A percentile compares a stretch with the other conserved stretches of the same genome.
Conservation (phyloP, 2,888 invertebrate genomes). For the Tachina fera region DNA sequence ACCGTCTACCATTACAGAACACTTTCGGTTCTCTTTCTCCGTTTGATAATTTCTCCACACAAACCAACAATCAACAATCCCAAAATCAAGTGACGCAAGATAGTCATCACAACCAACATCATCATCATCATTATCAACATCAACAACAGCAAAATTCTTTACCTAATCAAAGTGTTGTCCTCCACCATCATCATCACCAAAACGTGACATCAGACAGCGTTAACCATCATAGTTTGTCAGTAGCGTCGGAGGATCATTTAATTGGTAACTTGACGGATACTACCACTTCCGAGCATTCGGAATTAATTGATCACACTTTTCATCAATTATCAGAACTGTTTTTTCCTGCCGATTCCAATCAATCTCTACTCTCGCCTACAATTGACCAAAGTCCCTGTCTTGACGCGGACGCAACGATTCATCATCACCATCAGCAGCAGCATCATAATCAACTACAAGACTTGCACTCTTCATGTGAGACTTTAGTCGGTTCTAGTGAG, state of each 20-base stretch:
- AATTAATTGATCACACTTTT: conserved; percentile 79
- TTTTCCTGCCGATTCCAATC: conserved; percentile 82
- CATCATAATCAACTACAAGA: conserved; percentile 73
- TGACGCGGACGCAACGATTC: conserved; percentile 48
- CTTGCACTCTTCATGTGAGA: conserved; percentile 75
- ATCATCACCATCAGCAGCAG: conserved; percentile 73
- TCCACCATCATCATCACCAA: conserved; percentile 76
- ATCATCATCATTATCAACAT: conserved; percentile 77
- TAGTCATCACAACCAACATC: conserved; percentile 73
- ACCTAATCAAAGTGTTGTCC: conserved; percentile 74
- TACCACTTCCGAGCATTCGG: conserved; percentile 77
- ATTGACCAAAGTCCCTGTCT: conserved; percentile 70
- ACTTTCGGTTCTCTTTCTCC: conserved; percentile 83
- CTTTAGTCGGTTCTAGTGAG: conserved; percentile 78
- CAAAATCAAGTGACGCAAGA: conserved; percentile 75
- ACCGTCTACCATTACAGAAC: conserved; percentile 80
- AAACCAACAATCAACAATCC: conserved; percentile 77
- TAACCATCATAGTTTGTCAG: conserved; percentile 72
- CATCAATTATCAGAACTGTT: conserved; percentile 81
- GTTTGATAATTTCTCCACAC: conserved; percentile 82
- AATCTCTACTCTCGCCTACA: conserved; percentile 79
- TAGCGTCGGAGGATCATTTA: conserved; percentile 78
- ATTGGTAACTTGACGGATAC: conserved; percentile 78
- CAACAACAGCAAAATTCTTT: conserved; percentile 75
- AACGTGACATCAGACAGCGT: conserved; percentile 44